Evolutionary conservation across 2,113 vertebrate genomes (phyloP), one percentile per base, ranked within the genome.

Genomic region (Aix galericulata): DNA sequence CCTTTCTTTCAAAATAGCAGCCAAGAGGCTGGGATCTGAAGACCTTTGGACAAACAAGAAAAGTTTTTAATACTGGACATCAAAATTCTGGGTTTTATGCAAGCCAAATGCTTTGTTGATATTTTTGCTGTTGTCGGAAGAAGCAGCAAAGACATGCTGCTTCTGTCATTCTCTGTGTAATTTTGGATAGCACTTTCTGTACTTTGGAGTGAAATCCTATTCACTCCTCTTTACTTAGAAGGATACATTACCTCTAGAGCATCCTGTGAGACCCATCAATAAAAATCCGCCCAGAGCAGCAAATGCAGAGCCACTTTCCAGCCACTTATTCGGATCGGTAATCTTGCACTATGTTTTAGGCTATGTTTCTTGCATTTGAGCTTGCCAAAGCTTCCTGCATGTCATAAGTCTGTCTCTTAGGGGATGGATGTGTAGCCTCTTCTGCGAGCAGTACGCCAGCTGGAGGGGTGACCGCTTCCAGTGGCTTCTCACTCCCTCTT

Each of bases 381-480:
- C 56, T 89, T 88, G 55, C 25, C 64, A 89, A 58, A 67, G 55
- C 88, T 93, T 89, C 59, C 26, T 82, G 62, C 74, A 17, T 58
- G 81, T 59, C 56, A 1, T 27, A 68, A 60, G 34, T 17, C 71
- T 64, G 88, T 42, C 36, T 74, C 76, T 71, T 76, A 59, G 74
- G 66, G 62, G 86, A 86, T 27, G 82, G 92, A 92, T 48, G 56
- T 34, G 53, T 2, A 80, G 76, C 52, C 68, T 74, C 42, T 72
- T 71, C 55, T 67, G 63, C 31, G 38, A 95, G 50, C 75, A 56
- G 32, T 9, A 26, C 1, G 60, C 85, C 95, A 96, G 95, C 80
- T 96, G 95, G 86, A 94, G 91, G 75, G 91, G 72, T 94, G 94
- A 95, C 88, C 92, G 86, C 52, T 88, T 93, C 93, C 92, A 94